Evolutionary conservation across 2,888 invertebrate genomes (phyloP).

Genomic region (Amblyjoppa fuscipennis): DNA sequence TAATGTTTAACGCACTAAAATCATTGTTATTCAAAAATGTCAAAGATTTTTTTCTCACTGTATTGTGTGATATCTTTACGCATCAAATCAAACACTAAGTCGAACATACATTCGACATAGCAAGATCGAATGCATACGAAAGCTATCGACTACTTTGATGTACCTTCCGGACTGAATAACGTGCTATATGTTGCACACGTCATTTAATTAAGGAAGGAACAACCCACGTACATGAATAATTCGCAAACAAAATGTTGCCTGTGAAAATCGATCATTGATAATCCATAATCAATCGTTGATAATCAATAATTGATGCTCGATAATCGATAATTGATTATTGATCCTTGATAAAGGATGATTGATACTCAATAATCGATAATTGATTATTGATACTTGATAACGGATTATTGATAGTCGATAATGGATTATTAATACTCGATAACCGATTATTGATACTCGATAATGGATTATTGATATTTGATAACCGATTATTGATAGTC

Average conservation of each 20-base stretch:
- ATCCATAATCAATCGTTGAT: not conserved
- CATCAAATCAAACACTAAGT: not conserved
- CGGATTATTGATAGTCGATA: not conserved
- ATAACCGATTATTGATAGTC: not conserved
- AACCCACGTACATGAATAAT: not conserved
- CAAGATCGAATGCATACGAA: not conserved
- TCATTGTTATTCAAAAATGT: no score
- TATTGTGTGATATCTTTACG: conserved; percentile 5
- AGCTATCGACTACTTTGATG: conserved; percentile 68
- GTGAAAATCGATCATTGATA: not conserved
- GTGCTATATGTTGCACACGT: conserved; percentile 71
- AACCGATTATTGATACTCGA: not conserved
- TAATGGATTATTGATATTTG: not conserved
- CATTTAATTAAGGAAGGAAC: conserved; percentile 81
- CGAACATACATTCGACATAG: not conserved
- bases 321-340: conserved; percentile 1
- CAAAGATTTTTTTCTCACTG: conserved; percentile 1
- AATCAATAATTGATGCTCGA: not conserved
- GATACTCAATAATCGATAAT: not conserved
- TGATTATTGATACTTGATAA: conserved; percentile 8
- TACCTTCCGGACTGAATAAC: conserved; percentile 82
- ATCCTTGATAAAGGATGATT: conserved; percentile 12
- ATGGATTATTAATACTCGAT: not conserved
- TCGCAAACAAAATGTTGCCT: no score
- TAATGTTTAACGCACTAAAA: no score